A percentile compares a stretch with the other conserved stretches of the same genome.
Conservation (phyloP, 2,888 invertebrate genomes). For the Drepana falcataria region DNA sequence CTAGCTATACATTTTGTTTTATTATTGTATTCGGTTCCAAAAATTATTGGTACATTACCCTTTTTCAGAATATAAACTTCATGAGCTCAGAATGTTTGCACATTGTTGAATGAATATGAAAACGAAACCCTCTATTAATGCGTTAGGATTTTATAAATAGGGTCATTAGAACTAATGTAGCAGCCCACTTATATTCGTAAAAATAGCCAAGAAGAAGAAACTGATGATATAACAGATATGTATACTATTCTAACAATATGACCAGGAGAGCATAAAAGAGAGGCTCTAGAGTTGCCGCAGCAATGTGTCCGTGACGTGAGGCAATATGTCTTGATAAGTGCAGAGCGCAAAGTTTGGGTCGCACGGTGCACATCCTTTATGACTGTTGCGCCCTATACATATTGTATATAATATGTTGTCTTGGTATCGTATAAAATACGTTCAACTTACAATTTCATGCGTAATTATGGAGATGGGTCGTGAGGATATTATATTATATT, state of each 20-base stretch:
- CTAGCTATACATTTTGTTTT: too few species aligned
- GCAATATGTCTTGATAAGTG: conserved; percentile 50
- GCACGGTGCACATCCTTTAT: conserved; percentile 39
- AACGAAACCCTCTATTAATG: too few species aligned
- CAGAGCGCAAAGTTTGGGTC: conserved; percentile 47
- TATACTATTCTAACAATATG: background rate
- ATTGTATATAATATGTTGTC: conserved; percentile 29
- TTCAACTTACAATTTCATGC: conserved; percentile 5
- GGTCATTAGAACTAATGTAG: too few species aligned
- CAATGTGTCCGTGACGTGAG: conserved; percentile 26
- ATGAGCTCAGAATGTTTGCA: too few species aligned
- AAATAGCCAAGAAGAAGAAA: background rate
- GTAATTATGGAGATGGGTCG: too few species aligned
- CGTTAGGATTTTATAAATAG: too few species aligned
- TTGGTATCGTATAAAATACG: conserved; percentile 20
- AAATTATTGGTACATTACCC: too few species aligned
- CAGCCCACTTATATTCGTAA: too few species aligned
- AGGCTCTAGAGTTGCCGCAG: background rate
- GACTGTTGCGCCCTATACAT: conserved; percentile 27
- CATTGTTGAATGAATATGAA: too few species aligned
- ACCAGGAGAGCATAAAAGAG: background rate
- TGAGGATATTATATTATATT: too few species aligned
- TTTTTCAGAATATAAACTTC: too few species aligned
- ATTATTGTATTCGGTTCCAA: too few species aligned
- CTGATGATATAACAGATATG: background rate